Evolutionary conservation across 1,140 invertebrate species (phyloP).

Genomic region (Macrobrachium nipponense): DNA sequence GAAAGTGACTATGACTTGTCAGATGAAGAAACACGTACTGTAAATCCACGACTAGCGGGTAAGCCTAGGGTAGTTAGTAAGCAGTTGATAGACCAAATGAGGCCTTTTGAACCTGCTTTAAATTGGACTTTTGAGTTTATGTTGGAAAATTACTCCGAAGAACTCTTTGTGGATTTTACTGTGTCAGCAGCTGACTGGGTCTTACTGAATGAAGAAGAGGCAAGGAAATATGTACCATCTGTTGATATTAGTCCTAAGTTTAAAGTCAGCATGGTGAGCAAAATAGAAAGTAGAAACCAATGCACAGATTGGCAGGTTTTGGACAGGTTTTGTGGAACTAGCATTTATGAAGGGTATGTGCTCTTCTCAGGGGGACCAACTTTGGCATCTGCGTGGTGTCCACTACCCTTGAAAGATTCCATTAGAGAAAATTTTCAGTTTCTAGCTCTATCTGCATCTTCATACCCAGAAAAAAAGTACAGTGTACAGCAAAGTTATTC

Average conservation of each 20-base stretch:
- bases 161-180: slow-evolving; percentile 3
- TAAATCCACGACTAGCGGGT: not conserved
- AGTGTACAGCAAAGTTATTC: slow-evolving; percentile 14
- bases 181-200: slow-evolving; percentile 15
- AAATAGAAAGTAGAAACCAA: not conserved
- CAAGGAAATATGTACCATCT: slow-evolving; percentile 21
- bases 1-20: slow-evolving; percentile 33
- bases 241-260: slow-evolving; percentile 31
- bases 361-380: slow-evolving; percentile 44
- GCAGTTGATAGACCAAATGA: not conserved
- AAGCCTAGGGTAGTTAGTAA: not conserved
- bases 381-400: slow-evolving; percentile 37
- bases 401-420: slow-evolving; percentile 10
- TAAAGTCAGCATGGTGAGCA: slow-evolving; percentile 13
- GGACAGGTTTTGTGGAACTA: slow-evolving; percentile 1
- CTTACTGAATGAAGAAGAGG: not conserved
- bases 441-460: slow-evolving; percentile 18
- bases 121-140: slow-evolving; percentile 43
- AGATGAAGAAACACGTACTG: slow-evolving; percentile 20
- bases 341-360: not conserved
- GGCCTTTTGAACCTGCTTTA: slow-evolving; percentile 34
- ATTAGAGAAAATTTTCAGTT: not conserved
- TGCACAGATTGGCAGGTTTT: slow-evolving; percentile 23
- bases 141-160: slow-evolving; percentile 1
- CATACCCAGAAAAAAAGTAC: slow-evolving; percentile 24